Evolutionary conservation across 2,797 vertebrate species (phyloP).

Genomic region (Tapirus indicus): DNA sequence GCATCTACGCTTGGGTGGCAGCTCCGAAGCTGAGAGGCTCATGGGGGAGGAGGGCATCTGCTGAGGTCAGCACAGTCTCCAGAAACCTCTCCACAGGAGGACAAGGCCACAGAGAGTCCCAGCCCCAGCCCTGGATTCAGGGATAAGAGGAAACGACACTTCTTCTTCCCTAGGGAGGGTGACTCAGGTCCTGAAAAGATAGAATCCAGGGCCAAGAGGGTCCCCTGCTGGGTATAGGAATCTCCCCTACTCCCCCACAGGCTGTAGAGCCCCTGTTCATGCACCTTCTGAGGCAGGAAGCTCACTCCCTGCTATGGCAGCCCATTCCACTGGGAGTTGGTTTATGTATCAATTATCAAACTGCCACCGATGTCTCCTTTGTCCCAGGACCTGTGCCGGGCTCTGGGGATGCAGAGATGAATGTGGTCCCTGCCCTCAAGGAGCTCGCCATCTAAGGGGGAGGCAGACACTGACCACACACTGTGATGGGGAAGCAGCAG

Average conservation of each 20-base stretch:
- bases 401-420: not conserved
- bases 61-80: constrained; percentile 68
- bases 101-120: not conserved
- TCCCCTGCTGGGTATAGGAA: not conserved
- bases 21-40: not conserved
- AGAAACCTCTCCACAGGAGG: constrained; percentile 41
- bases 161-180: not conserved
- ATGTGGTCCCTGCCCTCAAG: not conserved
- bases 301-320: not conserved
- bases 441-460: not conserved
- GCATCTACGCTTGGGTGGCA: constrained; percentile 36
- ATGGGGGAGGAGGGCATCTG: not conserved
- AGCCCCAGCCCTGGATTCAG: not conserved
- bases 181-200: constrained; percentile 17
- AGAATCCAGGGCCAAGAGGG: not conserved
- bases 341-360: not conserved
- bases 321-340: not conserved
- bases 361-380: not conserved
- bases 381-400: not conserved
- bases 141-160: not conserved
- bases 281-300: not conserved
- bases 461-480: not conserved
- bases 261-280: not conserved
- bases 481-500: not conserved
- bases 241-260: not conserved